These are phyloP conservation scores for Hapalemur alaotrensis DNA, from an alignment of 2,797 vertebrate species.

Conservation along the genomic window DNA sequence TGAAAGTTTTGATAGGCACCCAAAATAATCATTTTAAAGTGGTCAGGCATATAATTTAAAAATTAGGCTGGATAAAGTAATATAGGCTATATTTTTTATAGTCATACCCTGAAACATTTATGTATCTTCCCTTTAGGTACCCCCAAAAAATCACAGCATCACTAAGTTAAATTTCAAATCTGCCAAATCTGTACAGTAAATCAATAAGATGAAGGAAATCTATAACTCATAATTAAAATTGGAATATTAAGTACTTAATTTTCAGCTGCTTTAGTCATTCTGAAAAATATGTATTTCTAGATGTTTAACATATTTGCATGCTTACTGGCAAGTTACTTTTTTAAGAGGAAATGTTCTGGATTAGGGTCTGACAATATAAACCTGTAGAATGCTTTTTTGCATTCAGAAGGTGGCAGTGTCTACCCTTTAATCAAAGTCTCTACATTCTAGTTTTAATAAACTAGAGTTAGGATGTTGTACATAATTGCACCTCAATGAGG, in stretches of 20 bases:
- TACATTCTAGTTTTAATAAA: slow-evolving; percentile 79
- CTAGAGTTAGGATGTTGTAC: slow-evolving; percentile 61
- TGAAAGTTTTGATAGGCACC: background rate
- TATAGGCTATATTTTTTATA: background rate
- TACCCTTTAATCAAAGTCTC: slow-evolving; percentile 85
- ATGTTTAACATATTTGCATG: background rate
- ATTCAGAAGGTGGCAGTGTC: slow-evolving; percentile 91
- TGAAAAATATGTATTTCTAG: background rate
- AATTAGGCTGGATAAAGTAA: background rate
- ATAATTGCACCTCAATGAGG: slow-evolving; percentile 50
- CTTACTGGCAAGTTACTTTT: background rate
- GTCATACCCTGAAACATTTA: background rate
- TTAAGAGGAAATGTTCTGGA: background rate
- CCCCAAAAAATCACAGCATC: background rate
- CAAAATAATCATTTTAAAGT: background rate
- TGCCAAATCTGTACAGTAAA: background rate
- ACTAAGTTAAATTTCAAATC: background rate
- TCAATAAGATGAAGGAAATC: background rate
- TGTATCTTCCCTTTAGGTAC: background rate
- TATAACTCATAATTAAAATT: background rate
- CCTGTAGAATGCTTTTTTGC: slow-evolving; percentile 79
- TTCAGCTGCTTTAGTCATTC: background rate
- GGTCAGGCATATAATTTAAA: background rate
- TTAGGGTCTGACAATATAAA: slow-evolving; percentile 56
- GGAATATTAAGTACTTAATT: background rate